Base-by-base conservation (phyloP, 2,888 invertebrate species). In the Drosophila aldrichi region DNA sequence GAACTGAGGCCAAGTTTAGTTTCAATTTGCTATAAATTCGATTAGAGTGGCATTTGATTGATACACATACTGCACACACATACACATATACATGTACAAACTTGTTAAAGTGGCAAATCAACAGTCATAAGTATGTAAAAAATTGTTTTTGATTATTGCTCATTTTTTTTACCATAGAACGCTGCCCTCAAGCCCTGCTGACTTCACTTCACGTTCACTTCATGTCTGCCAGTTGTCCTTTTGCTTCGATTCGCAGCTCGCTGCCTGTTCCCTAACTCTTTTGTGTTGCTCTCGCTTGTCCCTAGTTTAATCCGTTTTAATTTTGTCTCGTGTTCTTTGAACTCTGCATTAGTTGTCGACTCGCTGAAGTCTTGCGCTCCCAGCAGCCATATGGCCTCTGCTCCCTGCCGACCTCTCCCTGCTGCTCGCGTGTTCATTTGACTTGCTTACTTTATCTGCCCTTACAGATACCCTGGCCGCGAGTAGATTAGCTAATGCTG, bases 291-390 rank as follows among this genome's bases (percentile, higher is more conserved):
- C 4, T 34, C 22, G 38, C 44, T 51, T 62, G 51, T 44, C 61
- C 63, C 44, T 34, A 49, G 63, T 60, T 62, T 70, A 81, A 87
- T 77, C 79, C 70, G 54, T 70, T 81, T 79, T 68, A 77, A 84
- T 79, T 81, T 62, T 70, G 57, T 75, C 65, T 34, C 63, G 67
- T 73, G 79, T 81, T 64, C 79, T 81, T 89, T 89, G 89, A 89
- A 89, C 89, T 83, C 62, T 75, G 67, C 72, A 84, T 89, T 89
- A 84, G 70, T 70, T 70, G 81, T 16, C 56, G 70, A 69, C 54
- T 34, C 59, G 57, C 58, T 54, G 46, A 51, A 49, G 62, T 44
- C 62, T 69, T 70, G 77, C 67, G 59, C 67, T 60, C 46, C 8
- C 44, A 51, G 10, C 36, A 16, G 16, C 8, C 20, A 1, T 1